Evolutionary conservation across 2,888 invertebrate genomes (phyloP).

Genomic region (Teleiodes luculella): DNA sequence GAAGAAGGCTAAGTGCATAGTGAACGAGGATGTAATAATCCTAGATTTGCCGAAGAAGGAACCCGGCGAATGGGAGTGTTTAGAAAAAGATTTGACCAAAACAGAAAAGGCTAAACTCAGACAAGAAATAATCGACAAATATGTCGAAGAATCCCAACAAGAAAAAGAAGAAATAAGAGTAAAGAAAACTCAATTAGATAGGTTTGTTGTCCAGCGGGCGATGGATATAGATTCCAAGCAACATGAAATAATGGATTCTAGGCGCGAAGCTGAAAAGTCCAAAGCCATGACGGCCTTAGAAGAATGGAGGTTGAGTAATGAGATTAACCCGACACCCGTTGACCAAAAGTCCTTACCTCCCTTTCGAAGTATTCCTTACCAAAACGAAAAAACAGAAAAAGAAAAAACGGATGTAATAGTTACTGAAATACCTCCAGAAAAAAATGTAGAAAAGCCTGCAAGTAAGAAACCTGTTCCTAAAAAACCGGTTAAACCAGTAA

Average conservation of each 20-base stretch:
- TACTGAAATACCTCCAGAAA: slow-evolving; percentile 15
- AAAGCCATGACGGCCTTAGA: slow-evolving; percentile 83
- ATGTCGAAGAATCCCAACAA: slow-evolving; percentile 75
- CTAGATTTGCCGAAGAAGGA: slow-evolving; percentile 83
- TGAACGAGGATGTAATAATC: slow-evolving; percentile 80
- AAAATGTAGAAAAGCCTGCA: background rate
- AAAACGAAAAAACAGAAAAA: background rate
- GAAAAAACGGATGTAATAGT: slow-evolving; percentile 14
- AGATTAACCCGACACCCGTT: slow-evolving; percentile 6
- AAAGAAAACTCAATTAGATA: slow-evolving; percentile 75
- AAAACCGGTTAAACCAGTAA: slow-evolving; percentile 27
- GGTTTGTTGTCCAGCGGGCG: slow-evolving; percentile 69
- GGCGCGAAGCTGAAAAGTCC: slow-evolving; percentile 80
- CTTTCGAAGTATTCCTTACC: background rate
- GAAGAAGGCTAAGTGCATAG: slow-evolving; percentile 80
- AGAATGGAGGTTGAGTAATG: slow-evolving; percentile 68
- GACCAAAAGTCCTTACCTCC: background rate
- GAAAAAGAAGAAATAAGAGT: slow-evolving; percentile 71
- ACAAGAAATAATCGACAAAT: slow-evolving; percentile 75
- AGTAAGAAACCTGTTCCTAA: slow-evolving; percentile 25
- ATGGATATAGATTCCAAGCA: slow-evolving; percentile 73
- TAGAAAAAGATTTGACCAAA: slow-evolving; percentile 78
- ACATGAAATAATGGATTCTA: slow-evolving; percentile 80
- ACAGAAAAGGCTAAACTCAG: slow-evolving; percentile 77
- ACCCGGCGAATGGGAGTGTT: slow-evolving; percentile 72